phyloP scores from a whole-genome alignment of 2,797 vertebrate species.

The Diplodus puntazzo region DNA sequence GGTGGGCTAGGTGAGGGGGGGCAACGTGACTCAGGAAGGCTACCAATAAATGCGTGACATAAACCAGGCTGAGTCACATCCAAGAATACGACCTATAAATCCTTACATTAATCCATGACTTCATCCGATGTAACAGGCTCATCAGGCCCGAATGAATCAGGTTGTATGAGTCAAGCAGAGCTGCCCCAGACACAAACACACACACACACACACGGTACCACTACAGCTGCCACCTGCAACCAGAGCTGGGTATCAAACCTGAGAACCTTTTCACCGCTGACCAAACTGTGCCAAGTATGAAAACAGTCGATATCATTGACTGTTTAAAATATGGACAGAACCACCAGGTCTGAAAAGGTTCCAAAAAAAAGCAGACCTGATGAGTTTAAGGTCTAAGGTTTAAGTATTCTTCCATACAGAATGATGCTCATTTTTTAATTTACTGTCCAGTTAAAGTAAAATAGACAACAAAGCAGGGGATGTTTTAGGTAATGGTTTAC shows the following conservation, averaged over 20 bases:
- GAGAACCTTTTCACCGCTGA: neutral
- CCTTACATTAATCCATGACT: conserved; percentile 42
- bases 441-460: no score
- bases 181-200: neutral
- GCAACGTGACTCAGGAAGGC: conserved; percentile 68
- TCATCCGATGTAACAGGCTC: conserved; percentile 45
- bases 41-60: conserved; percentile 65
- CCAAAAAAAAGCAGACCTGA: no score
- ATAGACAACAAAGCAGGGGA: no score
- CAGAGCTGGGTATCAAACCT: neutral
- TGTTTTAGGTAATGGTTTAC: no score
- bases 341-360: no score
- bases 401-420: no score
- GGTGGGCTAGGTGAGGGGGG: conserved; percentile 30
- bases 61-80: conserved; percentile 61
- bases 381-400: no score
- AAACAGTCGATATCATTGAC: neutral
- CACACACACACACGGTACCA: neutral
- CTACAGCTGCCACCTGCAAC: neutral
- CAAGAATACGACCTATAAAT: conserved; percentile 56
- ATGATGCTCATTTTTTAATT: no score
- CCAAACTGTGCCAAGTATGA: neutral
- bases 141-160: conserved; percentile 25
- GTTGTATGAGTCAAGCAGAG: conserved; percentile 5
- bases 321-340: no score